phyloP scores from a whole-genome alignment of 1,140 invertebrate species.

The Lordiphosa mommai region DNA sequence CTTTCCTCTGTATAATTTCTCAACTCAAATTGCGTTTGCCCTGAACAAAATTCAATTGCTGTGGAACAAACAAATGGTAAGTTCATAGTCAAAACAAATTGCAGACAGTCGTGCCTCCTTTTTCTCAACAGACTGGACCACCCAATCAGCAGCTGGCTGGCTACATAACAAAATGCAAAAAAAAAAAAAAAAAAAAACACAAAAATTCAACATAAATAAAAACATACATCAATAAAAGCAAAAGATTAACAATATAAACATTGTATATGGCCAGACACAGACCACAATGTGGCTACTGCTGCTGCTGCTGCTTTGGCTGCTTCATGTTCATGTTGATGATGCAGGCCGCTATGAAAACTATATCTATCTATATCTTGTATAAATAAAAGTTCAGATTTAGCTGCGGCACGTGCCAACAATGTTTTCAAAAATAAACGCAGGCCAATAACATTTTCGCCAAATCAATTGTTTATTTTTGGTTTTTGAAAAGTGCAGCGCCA shows the following conservation, averaged over 20 bases:
- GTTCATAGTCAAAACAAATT: too few species aligned
- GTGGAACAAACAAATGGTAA: background rate
- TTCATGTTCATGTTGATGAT: slow-evolving; percentile 10
- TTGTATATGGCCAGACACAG: slow-evolving; percentile 4
- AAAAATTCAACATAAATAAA: slow-evolving; percentile 22
- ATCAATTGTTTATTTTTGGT: slow-evolving; percentile 62
- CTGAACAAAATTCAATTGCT: background rate
- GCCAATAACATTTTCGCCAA: slow-evolving; percentile 39
- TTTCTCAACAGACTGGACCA: slow-evolving; percentile 14
- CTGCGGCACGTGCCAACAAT: slow-evolving; percentile 54
- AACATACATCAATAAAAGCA: slow-evolving; percentile 24
- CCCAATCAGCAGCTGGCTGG: slow-evolving; percentile 22
- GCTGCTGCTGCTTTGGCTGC: background rate
- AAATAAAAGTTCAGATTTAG: slow-evolving; percentile 40
- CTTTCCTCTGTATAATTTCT: too few species aligned
- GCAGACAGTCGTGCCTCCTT: slow-evolving; percentile 7
- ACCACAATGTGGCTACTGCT: background rate
- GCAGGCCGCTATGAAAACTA: slow-evolving; percentile 11
- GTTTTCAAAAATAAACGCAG: slow-evolving; percentile 30
- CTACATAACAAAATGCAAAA: slow-evolving; percentile 4
- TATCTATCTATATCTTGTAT: slow-evolving; percentile 6
- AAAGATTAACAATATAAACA: slow-evolving; percentile 22
- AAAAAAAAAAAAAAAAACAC: background rate
- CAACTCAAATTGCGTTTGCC: slow-evolving; percentile 8
- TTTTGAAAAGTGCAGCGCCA: slow-evolving; percentile 1